These are phyloP conservation scores for Laticauda laticaudata DNA, from an alignment of 2,113 vertebrate genomes.

Conservation along the genomic window DNA sequence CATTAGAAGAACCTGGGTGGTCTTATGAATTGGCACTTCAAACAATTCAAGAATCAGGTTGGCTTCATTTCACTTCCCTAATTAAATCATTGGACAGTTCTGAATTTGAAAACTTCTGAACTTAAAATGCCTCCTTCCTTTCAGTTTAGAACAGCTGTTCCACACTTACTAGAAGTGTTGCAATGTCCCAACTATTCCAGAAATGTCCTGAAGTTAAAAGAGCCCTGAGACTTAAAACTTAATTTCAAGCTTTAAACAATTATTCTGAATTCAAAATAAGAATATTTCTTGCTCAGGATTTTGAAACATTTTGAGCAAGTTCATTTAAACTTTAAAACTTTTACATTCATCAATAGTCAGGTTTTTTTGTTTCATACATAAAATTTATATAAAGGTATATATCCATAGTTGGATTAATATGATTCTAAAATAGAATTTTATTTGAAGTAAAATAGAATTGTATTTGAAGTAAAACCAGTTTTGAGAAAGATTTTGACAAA, in stretches of 20 bases:
- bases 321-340: background rate
- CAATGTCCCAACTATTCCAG: background rate
- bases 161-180: background rate
- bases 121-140: background rate
- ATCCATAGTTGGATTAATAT: background rate
- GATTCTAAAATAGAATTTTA: constrained; percentile 2
- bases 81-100: background rate
- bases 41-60: background rate
- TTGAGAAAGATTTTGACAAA: background rate
- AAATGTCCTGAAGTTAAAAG: background rate
- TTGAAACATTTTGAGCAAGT: background rate
- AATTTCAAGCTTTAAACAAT: background rate
- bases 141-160: background rate
- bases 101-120: background rate
- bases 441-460: background rate
- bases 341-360: background rate
- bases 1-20: background rate
- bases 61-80: background rate
- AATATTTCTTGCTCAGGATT: background rate
- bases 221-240: background rate
- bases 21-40: background rate
- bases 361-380: background rate
- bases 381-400: background rate
- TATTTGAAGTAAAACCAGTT: background rate
- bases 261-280: background rate